Base-by-base conservation (phyloP, 1,140 invertebrate genomes). In the Batillaria attramentaria region DNA sequence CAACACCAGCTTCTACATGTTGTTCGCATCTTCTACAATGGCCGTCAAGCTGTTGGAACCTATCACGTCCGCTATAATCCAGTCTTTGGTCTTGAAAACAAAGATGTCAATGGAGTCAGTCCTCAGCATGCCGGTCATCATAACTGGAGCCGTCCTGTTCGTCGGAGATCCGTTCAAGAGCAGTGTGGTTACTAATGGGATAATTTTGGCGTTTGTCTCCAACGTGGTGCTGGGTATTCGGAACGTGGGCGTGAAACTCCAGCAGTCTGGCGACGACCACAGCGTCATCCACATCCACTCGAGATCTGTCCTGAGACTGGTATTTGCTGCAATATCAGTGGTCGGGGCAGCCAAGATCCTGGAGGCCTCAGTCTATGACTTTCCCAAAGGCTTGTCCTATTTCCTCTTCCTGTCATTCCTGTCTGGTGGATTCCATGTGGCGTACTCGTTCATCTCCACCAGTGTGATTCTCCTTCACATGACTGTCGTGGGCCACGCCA, bases 381-480 rank as follows among this genome's bases (percentile, higher is more conserved):
- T 81, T 31, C 69, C 57, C 18, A n/a, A 31, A 16, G 31, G 20
- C 2, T 35, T 33, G 8, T 46, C 68, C n/a, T 37, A 35, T 33
- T 31, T 57, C 3, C 24, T 74, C 2, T 24, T 24, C n/a, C 54
- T 62, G 10, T n/a, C 20, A 35, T 37, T 78, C 35, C 20, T n/a
- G 10, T 81, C 81, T 13, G 54, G 74, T n/a, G 20, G 54, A 8
- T 82, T 81, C 62, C 84, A 85, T 60, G 82, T 83, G 33, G 57
- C 60, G 24, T 85, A 85, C 74, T 79, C 79, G 18, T 78, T 78
- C 54, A 78, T 85, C 4, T 83, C 82, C 4, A 85, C 80, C 24
- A 77, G 46, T 43, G 57, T 85, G 28, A 76, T 85, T 5, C 72
- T 85, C 1, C 78, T 65, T 37, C 68, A 68, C 50, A 79, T 81